Evolutionary conservation across 2,888 invertebrate genomes (phyloP), one percentile per base, ranked within the genome.

Genomic region (Tridacna crocea): DNA sequence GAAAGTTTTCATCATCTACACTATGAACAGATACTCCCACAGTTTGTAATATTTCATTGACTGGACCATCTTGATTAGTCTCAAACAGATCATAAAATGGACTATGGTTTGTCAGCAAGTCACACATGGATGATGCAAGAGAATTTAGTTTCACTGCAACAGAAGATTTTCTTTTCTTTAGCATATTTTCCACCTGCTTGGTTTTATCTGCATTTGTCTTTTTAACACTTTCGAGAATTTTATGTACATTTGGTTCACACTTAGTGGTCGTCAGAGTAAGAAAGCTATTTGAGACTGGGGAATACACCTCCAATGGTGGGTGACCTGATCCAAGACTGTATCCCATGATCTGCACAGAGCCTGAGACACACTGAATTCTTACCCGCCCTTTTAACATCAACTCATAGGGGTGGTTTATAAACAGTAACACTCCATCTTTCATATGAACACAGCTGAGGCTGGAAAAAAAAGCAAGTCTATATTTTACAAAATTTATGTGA

Each of bases 231-330:
- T 51, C 55, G 17, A 80, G 46, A 22, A 78, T 55, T 36, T 48
- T 48, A 51, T 77, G 65, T 15, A 75, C 80, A 22, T 88, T 80
- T 36, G 74, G 73, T 48, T 82, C 79, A 11, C 72, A 76, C 13
- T 17, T 17, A 19, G 36, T 27, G 10, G 89, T 88, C 61, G 74
- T 76, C 11, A 92, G 75, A 0, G 89, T 87, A 17, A 91, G 58
- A 15, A 88, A 83, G 70, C 91, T 91, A 75, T 84, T 87, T 60
- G 88, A 86, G 24, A 87, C 75, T 51, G 92, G 92, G 10, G 92
- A 91, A 73, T 80, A 91, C 15, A 92, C 82, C n/a, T 88, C 86
- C 51, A 80, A 78, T 0, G 72, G 46, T 61, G 73, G 19, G 10
- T 55, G 61, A 10, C 76, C 74, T 36, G 74, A 72, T 15, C 61